phyloP scores from a whole-genome alignment of 2,113 vertebrate species.

The Dipodomys spectabilis region DNA sequence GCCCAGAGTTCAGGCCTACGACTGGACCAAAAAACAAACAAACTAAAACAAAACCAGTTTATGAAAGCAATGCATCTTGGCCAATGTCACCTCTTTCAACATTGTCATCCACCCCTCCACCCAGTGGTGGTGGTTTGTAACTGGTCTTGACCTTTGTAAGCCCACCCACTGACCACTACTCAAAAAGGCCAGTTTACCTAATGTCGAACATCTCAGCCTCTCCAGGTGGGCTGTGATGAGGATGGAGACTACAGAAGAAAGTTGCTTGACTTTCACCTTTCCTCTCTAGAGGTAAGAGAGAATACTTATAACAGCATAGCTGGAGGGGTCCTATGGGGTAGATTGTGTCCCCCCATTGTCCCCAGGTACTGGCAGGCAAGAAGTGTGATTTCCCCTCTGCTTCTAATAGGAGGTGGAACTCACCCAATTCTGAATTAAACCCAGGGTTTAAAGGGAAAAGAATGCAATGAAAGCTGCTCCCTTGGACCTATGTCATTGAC shows the following conservation, averaged over 20 bases:
- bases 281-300: not conserved
- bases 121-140: too few species aligned
- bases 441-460: not conserved
- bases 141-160: too few species aligned
- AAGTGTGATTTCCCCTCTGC: not conserved
- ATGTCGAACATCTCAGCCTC: not conserved
- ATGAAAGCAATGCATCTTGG: too few species aligned
- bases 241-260: not conserved
- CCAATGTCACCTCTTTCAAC: too few species aligned
- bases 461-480: not conserved
- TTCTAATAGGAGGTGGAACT: not conserved
- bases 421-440: not conserved
- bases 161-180: not conserved
- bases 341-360: not conserved
- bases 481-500: not conserved
- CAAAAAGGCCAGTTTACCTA: not conserved
- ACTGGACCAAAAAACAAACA: too few species aligned
- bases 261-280: not conserved
- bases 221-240: not conserved
- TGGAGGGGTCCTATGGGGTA: fast-evolving
- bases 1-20: too few species aligned
- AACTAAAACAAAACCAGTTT: too few species aligned
- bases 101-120: too few species aligned
- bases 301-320: not conserved
- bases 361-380: not conserved